Evolutionary conservation across 2,113 vertebrate species (phyloP).

Genomic region (Boulengeromyrus knoepffleri): DNA sequence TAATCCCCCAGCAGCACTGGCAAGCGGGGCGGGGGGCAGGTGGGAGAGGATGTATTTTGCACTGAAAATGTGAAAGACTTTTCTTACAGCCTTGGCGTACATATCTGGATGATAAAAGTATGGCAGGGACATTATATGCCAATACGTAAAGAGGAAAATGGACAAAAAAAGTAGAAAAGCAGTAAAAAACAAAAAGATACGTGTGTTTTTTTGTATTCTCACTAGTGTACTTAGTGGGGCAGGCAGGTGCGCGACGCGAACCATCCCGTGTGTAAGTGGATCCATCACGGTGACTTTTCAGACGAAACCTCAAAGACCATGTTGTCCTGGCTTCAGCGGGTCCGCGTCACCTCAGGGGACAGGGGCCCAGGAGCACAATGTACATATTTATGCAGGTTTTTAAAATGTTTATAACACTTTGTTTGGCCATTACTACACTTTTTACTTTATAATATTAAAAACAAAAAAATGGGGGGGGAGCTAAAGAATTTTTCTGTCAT

Average conservation of each 20-base stretch:
- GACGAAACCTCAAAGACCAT: constrained; percentile 89
- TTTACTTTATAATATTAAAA: constrained; percentile 99
- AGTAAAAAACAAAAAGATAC: constrained; percentile 66
- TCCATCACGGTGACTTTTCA: constrained; percentile 90
- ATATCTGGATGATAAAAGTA: constrained; percentile 76
- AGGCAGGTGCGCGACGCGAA: constrained; percentile 98
- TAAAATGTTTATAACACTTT: constrained; percentile 99
- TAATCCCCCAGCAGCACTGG: too few relatives aligned
- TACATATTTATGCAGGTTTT: constrained; percentile 99
- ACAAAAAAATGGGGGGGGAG: constrained; percentile 71
- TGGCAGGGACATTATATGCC: constrained; percentile 84
- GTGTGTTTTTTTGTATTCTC: constrained; percentile 83
- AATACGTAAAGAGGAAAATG: constrained; percentile 54
- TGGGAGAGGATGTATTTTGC: constrained; percentile 67
- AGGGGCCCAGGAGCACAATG: constrained; percentile 99
- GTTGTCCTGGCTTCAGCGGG: constrained; percentile 95
- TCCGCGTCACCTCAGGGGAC: constrained; percentile 93
- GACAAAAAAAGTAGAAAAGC: constrained; percentile 40
- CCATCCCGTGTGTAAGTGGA: constrained; percentile 97
- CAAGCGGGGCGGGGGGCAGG: constrained; percentile 38
- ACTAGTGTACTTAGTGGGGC: constrained; percentile 83
- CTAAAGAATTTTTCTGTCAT: constrained; percentile 91
- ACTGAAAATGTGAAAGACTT: constrained; percentile 84
- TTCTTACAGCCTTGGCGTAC: constrained; percentile 82
- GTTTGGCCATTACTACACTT: constrained; percentile 99